phyloP scores from a whole-genome alignment of 2,797 vertebrate species.

The Brotogeris chrysoptera region DNA sequence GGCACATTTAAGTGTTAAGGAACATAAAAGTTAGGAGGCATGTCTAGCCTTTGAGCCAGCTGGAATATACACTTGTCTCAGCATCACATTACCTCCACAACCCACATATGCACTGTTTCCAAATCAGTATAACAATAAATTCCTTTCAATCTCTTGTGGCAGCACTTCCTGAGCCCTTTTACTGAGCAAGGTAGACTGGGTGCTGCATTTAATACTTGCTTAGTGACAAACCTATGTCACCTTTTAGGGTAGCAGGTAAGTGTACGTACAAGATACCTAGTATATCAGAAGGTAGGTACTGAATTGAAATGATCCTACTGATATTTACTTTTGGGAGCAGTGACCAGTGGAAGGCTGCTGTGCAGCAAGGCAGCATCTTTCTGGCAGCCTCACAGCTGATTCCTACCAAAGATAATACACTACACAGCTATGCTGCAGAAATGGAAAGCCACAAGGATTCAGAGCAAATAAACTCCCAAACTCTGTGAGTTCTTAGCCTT shows the following conservation, averaged over 20 bases:
- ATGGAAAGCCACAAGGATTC: neutral
- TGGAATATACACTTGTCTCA: constrained; percentile 58
- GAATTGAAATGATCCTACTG: neutral
- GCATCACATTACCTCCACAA: constrained; percentile 45
- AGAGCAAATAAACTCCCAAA: neutral
- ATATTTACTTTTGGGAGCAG: neutral
- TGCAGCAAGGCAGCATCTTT: neutral
- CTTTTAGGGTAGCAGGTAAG: neutral
- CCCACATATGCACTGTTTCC: neutral
- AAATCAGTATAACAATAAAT: constrained; percentile 66
- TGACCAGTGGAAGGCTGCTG: neutral
- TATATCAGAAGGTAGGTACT: neutral
- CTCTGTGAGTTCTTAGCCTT: neutral
- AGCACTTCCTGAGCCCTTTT: neutral
- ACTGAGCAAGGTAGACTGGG: neutral
- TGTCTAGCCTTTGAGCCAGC: constrained; percentile 65
- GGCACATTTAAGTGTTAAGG: constrained; percentile 27
- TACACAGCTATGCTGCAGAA: neutral
- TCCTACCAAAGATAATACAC: neutral
- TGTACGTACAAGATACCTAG: neutral
- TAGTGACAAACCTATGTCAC: neutral
- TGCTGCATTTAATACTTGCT: neutral
- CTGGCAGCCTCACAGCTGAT: neutral
- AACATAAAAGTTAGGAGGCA: constrained; percentile 50
- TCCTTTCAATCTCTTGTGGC: constrained; percentile 41